phyloP scores from a whole-genome alignment of 2,888 invertebrate genomes.

The Chaetoderma sp. region DNA sequence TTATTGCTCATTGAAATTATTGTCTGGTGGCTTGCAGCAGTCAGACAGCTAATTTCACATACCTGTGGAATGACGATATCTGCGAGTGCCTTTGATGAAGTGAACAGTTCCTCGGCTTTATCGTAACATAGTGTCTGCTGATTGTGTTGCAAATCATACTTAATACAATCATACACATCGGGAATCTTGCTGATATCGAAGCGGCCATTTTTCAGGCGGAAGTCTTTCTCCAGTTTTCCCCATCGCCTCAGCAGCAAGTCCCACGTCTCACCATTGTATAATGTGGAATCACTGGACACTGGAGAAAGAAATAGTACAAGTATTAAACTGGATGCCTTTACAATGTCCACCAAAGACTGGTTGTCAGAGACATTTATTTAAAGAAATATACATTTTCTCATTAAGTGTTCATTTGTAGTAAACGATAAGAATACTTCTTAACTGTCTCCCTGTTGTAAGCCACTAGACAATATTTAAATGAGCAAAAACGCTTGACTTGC shows the following conservation, averaged over 20 bases:
- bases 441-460: no score
- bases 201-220: constrained; percentile 85
- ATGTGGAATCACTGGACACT: constrained; percentile 90
- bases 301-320: constrained; percentile 29
- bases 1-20: no score
- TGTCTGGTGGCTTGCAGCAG: no score
- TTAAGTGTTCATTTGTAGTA: no score
- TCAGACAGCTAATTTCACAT: no score
- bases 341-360: no score
- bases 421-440: no score
- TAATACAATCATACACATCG: constrained; percentile 99
- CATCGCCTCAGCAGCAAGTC: constrained; percentile 97
- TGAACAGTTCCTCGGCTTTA: constrained; percentile 75
- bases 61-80: constrained; percentile 99
- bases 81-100: constrained; percentile 95
- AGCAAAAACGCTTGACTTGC: no score
- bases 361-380: not conserved
- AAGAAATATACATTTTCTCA: no score
- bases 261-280: constrained; percentile 99
- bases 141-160: constrained; percentile 97
- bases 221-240: constrained; percentile 99
- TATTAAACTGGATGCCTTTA: not conserved
- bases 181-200: constrained; percentile 99
- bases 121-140: constrained; percentile 88
- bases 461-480: no score